phyloP scores from a whole-genome alignment of 2,888 invertebrate species.

The Thera britannica region DNA sequence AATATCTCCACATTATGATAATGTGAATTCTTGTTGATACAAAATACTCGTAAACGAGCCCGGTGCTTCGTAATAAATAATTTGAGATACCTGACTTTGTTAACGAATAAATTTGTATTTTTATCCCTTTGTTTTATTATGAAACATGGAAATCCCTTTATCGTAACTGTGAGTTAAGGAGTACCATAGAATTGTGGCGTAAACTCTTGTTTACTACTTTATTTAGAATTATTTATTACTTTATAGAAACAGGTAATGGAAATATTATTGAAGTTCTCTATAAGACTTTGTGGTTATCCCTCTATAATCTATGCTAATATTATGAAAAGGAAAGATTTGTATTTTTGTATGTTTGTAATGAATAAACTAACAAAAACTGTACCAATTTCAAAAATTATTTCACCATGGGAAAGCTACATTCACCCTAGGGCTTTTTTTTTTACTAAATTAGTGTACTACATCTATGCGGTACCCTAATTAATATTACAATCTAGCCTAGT shows the following conservation, averaged over 20 bases:
- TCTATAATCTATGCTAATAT: too few relatives aligned
- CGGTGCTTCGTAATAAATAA: constrained; percentile 46
- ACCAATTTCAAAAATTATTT: too few relatives aligned
- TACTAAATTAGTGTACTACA: too few relatives aligned
- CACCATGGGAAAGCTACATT: too few relatives aligned
- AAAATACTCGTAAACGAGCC: constrained; percentile 39
- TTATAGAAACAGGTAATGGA: not conserved
- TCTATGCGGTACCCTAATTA: too few relatives aligned
- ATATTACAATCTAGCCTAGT: too few relatives aligned
- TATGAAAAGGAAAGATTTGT: too few relatives aligned
- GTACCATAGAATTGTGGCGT: not conserved
- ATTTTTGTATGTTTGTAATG: too few relatives aligned
- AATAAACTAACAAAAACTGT: too few relatives aligned
- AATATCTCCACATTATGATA: constrained; percentile 37
- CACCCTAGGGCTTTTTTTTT: too few relatives aligned
- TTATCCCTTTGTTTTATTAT: constrained; percentile 36
- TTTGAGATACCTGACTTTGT: constrained; percentile 43
- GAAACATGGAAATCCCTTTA: constrained; percentile 32
- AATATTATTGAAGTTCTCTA: not conserved
- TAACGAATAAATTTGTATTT: constrained; percentile 45
- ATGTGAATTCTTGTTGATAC: constrained; percentile 38
- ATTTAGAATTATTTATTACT: not conserved
- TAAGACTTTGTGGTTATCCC: too few relatives aligned
- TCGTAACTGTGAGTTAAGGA: constrained; percentile 16
- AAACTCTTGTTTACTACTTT: not conserved